A percentile compares a stretch with the other conserved stretches of the same genome.
Evolutionary conservation across 2,113 vertebrate species (phyloP).

Genomic region (Galbula dea): DNA sequence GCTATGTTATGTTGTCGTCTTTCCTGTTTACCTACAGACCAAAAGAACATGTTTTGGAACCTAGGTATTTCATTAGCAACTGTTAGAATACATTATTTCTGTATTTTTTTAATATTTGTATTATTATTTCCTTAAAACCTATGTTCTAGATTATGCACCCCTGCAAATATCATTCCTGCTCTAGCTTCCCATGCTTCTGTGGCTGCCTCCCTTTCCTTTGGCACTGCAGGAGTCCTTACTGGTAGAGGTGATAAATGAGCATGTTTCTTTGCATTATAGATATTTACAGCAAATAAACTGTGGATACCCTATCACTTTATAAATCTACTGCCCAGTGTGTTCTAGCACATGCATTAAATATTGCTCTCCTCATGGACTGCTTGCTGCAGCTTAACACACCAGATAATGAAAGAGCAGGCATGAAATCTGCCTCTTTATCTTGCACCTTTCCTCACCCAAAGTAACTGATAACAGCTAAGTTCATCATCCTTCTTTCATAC

Average conservation of each 20-base stretch:
- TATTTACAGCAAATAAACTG: conserved; percentile 43
- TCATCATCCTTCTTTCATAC: conserved; percentile 27
- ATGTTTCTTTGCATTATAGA: conserved; percentile 7
- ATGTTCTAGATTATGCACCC: neutral
- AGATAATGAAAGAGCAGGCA: conserved; percentile 19
- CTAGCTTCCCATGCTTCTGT: neutral
- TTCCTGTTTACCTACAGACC: neutral
- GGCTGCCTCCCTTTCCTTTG: neutral
- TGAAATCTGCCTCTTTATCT: conserved; percentile 38
- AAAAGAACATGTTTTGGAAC: neutral
- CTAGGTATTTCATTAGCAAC: neutral
- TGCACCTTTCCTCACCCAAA: neutral
- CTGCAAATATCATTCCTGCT: neutral
- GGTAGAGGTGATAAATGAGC: conserved; percentile 16
- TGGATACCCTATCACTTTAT: neutral
- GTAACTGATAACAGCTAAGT: conserved; percentile 29
- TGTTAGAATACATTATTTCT: neutral
- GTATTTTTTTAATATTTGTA: neutral
- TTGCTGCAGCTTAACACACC: neutral
- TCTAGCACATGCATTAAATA: neutral
- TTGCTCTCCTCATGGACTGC: neutral
- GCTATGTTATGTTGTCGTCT: neutral
- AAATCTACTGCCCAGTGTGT: neutral
- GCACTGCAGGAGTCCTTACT: neutral
- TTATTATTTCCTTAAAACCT: neutral